Evolutionary conservation across 2,797 vertebrate species (phyloP), one percentile per base, ranked within the genome.

Genomic region (Selene dorsalis): DNA sequence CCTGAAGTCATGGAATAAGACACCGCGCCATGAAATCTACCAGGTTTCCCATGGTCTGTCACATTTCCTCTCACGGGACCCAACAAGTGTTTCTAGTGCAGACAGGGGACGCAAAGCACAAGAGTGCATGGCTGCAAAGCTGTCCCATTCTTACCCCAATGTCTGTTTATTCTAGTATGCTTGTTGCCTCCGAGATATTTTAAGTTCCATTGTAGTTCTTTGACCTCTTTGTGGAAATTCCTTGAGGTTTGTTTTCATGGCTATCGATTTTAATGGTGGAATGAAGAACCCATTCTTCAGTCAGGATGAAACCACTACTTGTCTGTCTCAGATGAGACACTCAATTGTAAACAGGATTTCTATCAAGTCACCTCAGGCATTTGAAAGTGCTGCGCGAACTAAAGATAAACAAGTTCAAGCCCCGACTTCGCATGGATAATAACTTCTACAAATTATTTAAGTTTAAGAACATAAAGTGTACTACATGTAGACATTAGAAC

Each of bases 151-250:
- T 91, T 85, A 78, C 64, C 64, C 80, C 41, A 39, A 2, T 62
- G 47, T 79, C 69, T 89, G 84, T 91, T 90, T 91, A 91, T 75
- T 78, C 80, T 81, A 63, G 38, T 66, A 22, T 24, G 65, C 28
- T 75, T 77, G 75, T 79, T 84, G 71, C 53, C 77, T 56, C 73
- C 16, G 22, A 67, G 79, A 83, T 87, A 90, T 92, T 93, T 86
- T 76, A 61, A 50, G 78, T 56, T 72, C 72, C 73, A 85, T 80
- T 90, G 79, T 73, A 62, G 73, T 76, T 80, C 65, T 77, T 80
- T 2, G 12, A 22, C 32, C 35, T 75, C 81, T 80, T 71, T 75
- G 59, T 69, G 69, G 68, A 77, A 84, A 77, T 53, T 76, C 69
- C 43, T 83, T 72, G 22, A 56, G 47, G 55, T 77, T 76, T 72